A percentile compares a stretch with the other conserved stretches of the same genome.
Evolutionary conservation across 2,888 invertebrate species (phyloP).

Genomic region (Oscheius sp.): DNA sequence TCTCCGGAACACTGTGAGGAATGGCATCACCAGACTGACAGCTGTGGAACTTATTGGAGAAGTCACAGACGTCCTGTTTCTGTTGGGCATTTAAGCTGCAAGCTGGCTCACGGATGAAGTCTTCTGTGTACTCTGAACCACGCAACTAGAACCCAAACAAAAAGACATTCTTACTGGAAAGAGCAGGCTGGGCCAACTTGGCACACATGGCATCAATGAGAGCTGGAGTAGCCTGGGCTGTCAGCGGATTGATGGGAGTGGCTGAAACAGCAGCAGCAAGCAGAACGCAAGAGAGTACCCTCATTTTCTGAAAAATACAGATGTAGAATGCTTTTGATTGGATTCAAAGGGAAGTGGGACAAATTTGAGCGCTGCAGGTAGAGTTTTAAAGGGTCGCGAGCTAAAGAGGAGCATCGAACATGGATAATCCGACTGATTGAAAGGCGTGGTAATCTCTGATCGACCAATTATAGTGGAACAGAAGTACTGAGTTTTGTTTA

Average conservation of each 20-base stretch:
- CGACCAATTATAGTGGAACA: background rate
- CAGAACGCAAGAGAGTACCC: slow-evolving; percentile 11
- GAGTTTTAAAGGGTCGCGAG: background rate
- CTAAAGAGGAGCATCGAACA: background rate
- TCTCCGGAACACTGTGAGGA: slow-evolving; percentile 6
- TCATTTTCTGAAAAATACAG: background rate
- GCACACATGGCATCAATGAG: slow-evolving; percentile 8
- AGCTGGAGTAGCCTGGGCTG: slow-evolving; percentile 1
- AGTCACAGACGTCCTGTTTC: slow-evolving; percentile 21
- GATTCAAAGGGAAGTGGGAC: background rate
- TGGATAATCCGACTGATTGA: slow-evolving; percentile 21
- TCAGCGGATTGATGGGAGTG: slow-evolving; percentile 10
- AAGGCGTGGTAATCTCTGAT: slow-evolving; percentile 13
- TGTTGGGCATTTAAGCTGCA: background rate
- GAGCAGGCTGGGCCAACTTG: background rate
- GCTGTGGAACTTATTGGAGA: slow-evolving; percentile 21
- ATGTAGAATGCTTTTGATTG: background rate
- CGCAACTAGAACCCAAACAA: background rate
- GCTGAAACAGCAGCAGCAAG: background rate
- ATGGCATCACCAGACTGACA: slow-evolving; percentile 2
- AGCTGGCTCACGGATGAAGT: background rate
- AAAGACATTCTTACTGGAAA: background rate
- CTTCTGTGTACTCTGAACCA: background rate
- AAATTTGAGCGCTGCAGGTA: too few relatives aligned
- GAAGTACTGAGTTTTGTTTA: too few relatives aligned